phyloP scores from a whole-genome alignment of 2,113 vertebrate genomes.

The Tragulus kanchil region DNA sequence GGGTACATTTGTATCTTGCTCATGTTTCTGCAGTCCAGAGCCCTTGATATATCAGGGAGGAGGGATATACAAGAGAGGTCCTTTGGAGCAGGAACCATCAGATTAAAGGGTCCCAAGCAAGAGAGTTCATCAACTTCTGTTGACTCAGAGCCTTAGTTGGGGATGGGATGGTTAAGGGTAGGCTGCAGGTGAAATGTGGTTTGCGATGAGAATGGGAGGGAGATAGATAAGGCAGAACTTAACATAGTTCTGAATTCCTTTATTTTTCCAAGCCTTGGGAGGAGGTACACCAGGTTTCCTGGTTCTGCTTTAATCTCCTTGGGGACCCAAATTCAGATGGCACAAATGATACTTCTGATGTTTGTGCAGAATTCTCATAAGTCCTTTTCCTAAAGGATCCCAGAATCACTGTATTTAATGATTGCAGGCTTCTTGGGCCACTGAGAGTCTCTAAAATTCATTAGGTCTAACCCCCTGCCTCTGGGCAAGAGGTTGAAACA shows the following conservation, averaged over 20 bases:
- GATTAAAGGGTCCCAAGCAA: neutral
- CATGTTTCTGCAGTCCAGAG: neutral
- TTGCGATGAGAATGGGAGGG: neutral
- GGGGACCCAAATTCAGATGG: conserved; percentile 9
- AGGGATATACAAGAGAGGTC: neutral
- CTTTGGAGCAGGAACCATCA: neutral
- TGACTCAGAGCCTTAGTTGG: neutral
- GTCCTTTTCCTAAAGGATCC: conserved; percentile 50
- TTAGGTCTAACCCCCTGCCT: neutral
- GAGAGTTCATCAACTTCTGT: neutral
- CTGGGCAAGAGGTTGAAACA: conserved; percentile 38
- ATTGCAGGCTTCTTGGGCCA: conserved; percentile 25
- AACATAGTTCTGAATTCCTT: neutral
- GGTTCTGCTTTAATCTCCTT: too few species aligned
- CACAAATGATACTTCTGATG: conserved; percentile 33
- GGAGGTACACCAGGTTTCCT: neutral
- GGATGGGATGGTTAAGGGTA: neutral
- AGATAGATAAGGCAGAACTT: neutral
- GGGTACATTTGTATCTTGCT: neutral
- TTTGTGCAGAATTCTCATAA: conserved; percentile 55
- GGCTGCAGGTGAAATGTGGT: neutral
- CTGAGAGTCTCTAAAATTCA: conserved; percentile 28
- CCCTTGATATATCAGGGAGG: neutral
- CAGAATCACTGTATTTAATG: conserved; percentile 10
- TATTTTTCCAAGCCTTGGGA: neutral